phyloP scores from a whole-genome alignment of 1,140 invertebrate species.

The Forficula auricularia region DNA sequence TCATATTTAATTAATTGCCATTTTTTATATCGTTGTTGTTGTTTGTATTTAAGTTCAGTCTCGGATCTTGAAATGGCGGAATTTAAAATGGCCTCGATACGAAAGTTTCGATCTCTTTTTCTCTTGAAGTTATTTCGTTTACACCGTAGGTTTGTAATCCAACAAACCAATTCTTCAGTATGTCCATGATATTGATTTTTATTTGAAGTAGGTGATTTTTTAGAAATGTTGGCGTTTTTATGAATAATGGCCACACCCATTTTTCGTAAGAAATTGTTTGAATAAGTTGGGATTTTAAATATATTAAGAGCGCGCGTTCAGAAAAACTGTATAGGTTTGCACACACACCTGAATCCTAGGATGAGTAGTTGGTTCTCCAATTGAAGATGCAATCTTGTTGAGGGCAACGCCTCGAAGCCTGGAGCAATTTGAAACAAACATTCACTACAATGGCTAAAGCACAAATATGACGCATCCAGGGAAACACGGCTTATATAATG shows the following conservation, averaged over 20 bases:
- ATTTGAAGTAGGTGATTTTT: not conserved
- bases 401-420: no score
- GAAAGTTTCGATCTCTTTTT: constrained; percentile 24
- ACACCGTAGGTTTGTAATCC: constrained; percentile 27
- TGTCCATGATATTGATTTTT: constrained; percentile 15
- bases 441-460: not conserved
- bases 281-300: not conserved
- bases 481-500: not conserved
- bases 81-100: constrained; percentile 27
- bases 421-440: no score
- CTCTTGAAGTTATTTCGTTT: constrained; percentile 26
- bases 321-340: not conserved
- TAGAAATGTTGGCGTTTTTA: not conserved
- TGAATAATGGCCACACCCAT: constrained; percentile 11
- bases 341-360: not conserved
- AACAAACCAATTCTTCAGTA: constrained; percentile 23
- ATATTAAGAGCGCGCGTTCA: not conserved
- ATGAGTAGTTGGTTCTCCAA: not conserved
- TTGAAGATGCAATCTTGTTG: not conserved
- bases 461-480: no score
- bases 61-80: constrained; percentile 25
- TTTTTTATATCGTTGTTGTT: constrained; percentile 22
- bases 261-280: not conserved
- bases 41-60: constrained; percentile 24
- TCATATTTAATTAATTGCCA: constrained; percentile 25